Base-by-base conservation (phyloP, 2,797 vertebrate genomes). In the Chelon auratus region DNA sequence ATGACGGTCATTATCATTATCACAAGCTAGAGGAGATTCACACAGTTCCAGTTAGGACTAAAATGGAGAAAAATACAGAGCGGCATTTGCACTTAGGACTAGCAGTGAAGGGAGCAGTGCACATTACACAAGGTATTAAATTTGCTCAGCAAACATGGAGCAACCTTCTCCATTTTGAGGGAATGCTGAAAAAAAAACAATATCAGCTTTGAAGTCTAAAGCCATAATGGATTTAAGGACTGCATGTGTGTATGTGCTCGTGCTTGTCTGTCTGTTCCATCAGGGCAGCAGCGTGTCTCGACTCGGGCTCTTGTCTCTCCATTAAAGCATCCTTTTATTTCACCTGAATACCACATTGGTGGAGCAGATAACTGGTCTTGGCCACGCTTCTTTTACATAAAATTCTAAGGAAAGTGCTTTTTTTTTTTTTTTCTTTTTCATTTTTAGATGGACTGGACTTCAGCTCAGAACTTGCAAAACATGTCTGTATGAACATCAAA, bases 151-250 rank as follows among this genome's bases (percentile, higher is more conserved):
- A 91, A 92, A 94, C 85, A 89, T 52, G 54, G 60, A 80, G 72
- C 63, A 82, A 71, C 69, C 74, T 70, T 84, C 63, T 88, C 60
- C 72, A 85, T 82, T 93, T 90, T 82, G 72, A 74, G 77, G 40
- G 71, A 87, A 81, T 62, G 67, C 76, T 74, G 56, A 54, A 70
- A 77, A 81, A 82, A 84, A 85, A 89, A 83, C 75, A 85, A 87
- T 80, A 92, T 72, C 17, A 77, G 85, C 91, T 93, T 94, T 94
- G 91, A 94, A 92, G 91, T 93, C 85, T 84, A 69, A 81, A 75
- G 78, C 77, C 69, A 85, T 94, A 91, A 94, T 93, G 89, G 93
- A 86, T 90, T 84, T 85, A 80, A 81, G 77, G 74, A 69, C 59
- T 76, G 53, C 62, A 48, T 60, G 36, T 45, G 33, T 24, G 11